Conservation (phyloP, 2,888 invertebrate genomes). For the Acronicta leporina region DNA sequence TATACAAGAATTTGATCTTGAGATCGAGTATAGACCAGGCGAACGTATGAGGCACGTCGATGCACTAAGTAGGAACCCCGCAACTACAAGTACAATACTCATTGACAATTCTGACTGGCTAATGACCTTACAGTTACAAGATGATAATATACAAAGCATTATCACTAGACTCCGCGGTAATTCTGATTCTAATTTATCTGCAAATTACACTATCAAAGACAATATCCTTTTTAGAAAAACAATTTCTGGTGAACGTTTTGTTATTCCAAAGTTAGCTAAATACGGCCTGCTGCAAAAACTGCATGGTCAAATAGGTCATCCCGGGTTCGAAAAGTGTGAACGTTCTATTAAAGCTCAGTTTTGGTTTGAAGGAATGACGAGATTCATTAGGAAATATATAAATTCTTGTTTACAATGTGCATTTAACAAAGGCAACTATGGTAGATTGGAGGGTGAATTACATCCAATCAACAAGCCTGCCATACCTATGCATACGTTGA, state of each 20-base stretch:
- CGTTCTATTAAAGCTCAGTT: slow-evolving; percentile 59
- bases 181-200: too few species aligned
- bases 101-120: slow-evolving; percentile 9
- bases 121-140: too few species aligned
- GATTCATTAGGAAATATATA: slow-evolving; percentile 70
- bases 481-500: slow-evolving; percentile 45
- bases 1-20: slow-evolving; percentile 9
- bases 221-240: slow-evolving; percentile 12
- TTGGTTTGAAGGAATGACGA: slow-evolving; percentile 72
- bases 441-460: slow-evolving; percentile 44
- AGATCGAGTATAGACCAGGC: slow-evolving; percentile 14
- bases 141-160: too few species aligned
- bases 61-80: slow-evolving; percentile 13
- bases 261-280: slow-evolving; percentile 21
- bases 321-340: slow-evolving; percentile 10
- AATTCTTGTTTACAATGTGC: slow-evolving; percentile 43
- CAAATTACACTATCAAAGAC: background rate
- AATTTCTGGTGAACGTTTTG: slow-evolving; percentile 5
- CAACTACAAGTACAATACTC: background rate
- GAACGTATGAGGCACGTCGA: slow-evolving; percentile 9
- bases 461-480: slow-evolving; percentile 45
- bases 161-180: too few species aligned
- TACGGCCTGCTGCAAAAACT: slow-evolving; percentile 17
- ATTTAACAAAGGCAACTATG: slow-evolving; percentile 43
- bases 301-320: slow-evolving; percentile 18